Base-by-base conservation (phyloP, 2,797 vertebrate genomes). In the Squalus acanthias region DNA sequence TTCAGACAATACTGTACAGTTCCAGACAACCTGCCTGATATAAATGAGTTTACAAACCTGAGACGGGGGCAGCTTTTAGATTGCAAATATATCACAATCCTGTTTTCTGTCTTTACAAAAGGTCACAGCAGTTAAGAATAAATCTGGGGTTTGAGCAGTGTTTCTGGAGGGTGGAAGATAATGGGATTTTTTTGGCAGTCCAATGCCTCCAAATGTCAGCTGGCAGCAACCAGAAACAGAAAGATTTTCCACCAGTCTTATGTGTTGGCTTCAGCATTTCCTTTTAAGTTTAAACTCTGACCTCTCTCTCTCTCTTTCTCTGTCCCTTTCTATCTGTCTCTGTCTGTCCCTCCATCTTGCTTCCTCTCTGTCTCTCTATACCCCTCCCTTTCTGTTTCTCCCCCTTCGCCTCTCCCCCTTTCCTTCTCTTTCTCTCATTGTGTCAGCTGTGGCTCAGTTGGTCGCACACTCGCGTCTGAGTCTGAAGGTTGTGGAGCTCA, bases 61-160 rank as follows among this genome's bases (percentile, higher is more conserved):
- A 91, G 88, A 91, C 60, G 33, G 26, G 46, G 60, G 57, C 57
- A 65, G 15, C 88, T 65, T 91, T n/a, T 65, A 91, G 33, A 91
- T 65, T 91, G 88, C 88, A 91, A 91, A 91, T 91, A 91, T 91
- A 91, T 91, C 88, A 91, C 88, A n/a, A n/a, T n/a, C 57, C 88
- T 91, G 33, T 65, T 89, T 91, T 65, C 88, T 91, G 88, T 91
- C 88, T 63, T 89, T n/a, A 63, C 29, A 60, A 91, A 89, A 91
- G 88, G 88, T 91, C 88, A 65, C 3, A 7, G 88, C n/a, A 33
- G 29, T 29, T 89, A 17, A 3, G 5, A 63, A 13, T 91, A 7
- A 63, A 91, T 29, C 29, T 91, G 82, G 39, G 17, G 7, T 4
- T 50, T 85, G 20, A 46, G 7, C 20, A 8, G 60, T 65, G 88